These are phyloP conservation scores for Oscheius sp. DNA, from an alignment of 2,888 invertebrate species.

Conservation along the genomic window DNA sequence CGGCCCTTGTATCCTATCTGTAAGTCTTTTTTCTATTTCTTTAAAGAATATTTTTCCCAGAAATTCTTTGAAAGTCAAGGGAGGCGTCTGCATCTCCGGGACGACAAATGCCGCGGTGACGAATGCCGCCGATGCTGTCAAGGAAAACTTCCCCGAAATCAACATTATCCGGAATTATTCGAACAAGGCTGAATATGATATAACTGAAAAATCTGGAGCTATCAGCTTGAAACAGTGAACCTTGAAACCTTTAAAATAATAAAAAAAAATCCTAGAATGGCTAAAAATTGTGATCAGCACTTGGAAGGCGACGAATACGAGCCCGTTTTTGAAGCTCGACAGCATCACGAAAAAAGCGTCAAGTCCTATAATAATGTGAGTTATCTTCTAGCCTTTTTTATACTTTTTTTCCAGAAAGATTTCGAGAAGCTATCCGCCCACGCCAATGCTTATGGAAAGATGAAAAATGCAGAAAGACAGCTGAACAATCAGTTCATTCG, in stretches of 20 bases:
- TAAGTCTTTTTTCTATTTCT: neutral
- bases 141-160: constrained; percentile 3
- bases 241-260: no score
- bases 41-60: no score
- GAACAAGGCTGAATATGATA: constrained; percentile 1
- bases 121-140: constrained; percentile 18
- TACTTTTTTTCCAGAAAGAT: no score
- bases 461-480: neutral
- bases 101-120: constrained; percentile 29
- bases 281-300: neutral
- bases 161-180: constrained; percentile 20
- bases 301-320: neutral
- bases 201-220: neutral
- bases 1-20: constrained; percentile 18
- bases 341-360: no score
- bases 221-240: no score
- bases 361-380: no score
- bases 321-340: neutral
- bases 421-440: no score
- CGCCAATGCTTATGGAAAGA: neutral
- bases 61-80: neutral
- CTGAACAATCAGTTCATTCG: neutral
- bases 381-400: no score
- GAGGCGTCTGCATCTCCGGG: constrained; percentile 7
- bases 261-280: neutral